Conservation (phyloP, 2,797 vertebrate genomes). For the Sebastes hopkinsi region DNA sequence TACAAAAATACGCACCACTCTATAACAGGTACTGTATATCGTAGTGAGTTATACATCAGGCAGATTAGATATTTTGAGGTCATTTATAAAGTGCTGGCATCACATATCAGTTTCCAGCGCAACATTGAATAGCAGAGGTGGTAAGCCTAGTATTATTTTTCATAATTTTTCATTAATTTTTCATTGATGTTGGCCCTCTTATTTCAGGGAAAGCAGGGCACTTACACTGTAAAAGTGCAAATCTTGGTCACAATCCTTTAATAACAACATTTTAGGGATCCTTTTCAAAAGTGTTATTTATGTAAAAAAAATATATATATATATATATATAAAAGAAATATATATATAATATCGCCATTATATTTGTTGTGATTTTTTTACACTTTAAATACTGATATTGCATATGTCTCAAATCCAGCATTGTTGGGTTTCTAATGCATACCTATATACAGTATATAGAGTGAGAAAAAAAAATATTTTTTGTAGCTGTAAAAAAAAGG, state of each 20-base stretch:
- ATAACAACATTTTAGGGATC: neutral
- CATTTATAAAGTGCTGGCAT: neutral
- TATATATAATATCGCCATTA: rapidly evolving
- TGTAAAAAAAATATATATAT: no score
- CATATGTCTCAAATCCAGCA: neutral
- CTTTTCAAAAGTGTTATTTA: neutral
- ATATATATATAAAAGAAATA: neutral
- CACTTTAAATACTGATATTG: neutral
- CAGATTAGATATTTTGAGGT: neutral
- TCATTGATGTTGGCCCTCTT: neutral
- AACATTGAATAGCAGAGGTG: neutral
- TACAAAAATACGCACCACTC: no score
- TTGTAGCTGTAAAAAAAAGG: neutral
- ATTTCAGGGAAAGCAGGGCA: neutral
- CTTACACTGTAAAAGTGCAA: neutral
- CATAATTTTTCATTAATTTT: no score
- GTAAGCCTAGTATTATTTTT: neutral
- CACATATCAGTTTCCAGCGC: neutral
- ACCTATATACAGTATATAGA: neutral
- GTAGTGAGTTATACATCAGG: no score
- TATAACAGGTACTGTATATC: no score
- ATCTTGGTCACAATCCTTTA: neutral
- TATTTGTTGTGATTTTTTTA: neutral
- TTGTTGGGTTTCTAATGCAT: neutral
- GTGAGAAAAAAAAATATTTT: neutral